Evolutionary conservation across 2,797 vertebrate species (phyloP).

Genomic region (Pelochelys cantorii): DNA sequence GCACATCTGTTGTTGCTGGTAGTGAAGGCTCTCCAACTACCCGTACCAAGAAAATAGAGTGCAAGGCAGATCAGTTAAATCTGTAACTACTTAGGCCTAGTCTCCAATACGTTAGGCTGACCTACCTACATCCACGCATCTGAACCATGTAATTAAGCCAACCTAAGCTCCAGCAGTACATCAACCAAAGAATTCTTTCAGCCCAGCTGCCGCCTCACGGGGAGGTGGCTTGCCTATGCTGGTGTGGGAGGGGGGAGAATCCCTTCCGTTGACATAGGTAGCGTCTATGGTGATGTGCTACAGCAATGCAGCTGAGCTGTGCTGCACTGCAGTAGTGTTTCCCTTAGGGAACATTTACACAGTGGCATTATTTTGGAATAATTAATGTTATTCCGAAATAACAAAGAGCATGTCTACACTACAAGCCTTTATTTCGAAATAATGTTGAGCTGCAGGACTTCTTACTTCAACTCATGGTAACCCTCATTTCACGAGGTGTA

Average conservation of each 20-base stretch:
- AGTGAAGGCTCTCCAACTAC: background rate
- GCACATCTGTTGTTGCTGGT: background rate
- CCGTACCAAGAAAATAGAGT: background rate
- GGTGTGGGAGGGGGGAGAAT: no score
- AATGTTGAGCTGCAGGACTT: no score
- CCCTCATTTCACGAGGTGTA: no score
- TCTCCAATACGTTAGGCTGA: background rate
- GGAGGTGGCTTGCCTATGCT: background rate
- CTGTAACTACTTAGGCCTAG: background rate
- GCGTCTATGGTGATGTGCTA: background rate
- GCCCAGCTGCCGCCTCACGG: background rate
- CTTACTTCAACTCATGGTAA: no score
- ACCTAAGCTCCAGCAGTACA: background rate
- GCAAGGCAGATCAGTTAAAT: accelerated
- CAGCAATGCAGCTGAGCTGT: background rate
- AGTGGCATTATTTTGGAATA: no score
- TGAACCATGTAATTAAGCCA: background rate
- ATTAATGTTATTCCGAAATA: no score
- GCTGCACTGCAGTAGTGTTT: background rate
- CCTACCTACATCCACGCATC: background rate
- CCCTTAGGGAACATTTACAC: no score
- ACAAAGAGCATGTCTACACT: no score
- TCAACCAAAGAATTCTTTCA: background rate
- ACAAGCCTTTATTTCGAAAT: no score
- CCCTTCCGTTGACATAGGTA: background rate